phyloP scores from a whole-genome alignment of 2,113 vertebrate genomes.

The Apistogramma diplotaenia region DNA sequence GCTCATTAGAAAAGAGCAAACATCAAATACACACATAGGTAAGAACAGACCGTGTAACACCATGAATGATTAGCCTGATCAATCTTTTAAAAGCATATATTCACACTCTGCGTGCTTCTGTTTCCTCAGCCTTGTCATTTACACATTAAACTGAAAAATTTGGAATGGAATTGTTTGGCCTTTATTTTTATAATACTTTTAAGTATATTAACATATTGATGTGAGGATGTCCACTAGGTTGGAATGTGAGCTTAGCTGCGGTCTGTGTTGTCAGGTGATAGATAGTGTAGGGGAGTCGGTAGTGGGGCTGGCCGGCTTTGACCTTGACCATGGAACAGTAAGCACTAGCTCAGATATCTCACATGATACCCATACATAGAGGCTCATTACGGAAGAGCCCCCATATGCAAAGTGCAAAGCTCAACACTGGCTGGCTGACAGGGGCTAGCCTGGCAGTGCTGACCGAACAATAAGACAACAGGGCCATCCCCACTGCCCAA shows the following conservation, averaged over 20 bases:
- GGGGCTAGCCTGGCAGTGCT: conserved; percentile 72
- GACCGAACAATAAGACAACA: conserved; percentile 75
- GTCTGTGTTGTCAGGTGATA: conserved; percentile 73
- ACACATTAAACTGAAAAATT: not conserved
- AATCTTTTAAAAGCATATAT: conserved; percentile 31
- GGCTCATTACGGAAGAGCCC: conserved; percentile 80
- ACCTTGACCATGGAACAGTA: conserved; percentile 78
- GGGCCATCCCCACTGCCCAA: conserved; percentile 42
- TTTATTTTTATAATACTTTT: not conserved
- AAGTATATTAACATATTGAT: conserved; percentile 44
- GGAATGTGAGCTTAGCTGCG: conserved; percentile 66
- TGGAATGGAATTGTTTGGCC: not conserved
- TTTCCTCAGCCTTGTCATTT: not conserved
- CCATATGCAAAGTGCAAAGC: conserved; percentile 76
- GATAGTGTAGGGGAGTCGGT: conserved; percentile 63
- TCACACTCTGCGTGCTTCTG: conserved; percentile 1
- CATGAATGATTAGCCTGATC: conserved; percentile 28
- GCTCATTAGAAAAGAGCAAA: conserved; percentile 41
- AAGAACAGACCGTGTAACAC: conserved; percentile 34
- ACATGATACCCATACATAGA: conserved; percentile 79
- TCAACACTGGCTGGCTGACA: conserved; percentile 75
- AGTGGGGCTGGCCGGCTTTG: conserved; percentile 68
- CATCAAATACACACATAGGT: conserved; percentile 8
- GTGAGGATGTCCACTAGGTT: conserved; percentile 62
- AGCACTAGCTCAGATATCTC: conserved; percentile 80